These are phyloP conservation scores for Diarsia brunnea DNA, from an alignment of 2,888 invertebrate genomes.

Conservation along the genomic window DNA sequence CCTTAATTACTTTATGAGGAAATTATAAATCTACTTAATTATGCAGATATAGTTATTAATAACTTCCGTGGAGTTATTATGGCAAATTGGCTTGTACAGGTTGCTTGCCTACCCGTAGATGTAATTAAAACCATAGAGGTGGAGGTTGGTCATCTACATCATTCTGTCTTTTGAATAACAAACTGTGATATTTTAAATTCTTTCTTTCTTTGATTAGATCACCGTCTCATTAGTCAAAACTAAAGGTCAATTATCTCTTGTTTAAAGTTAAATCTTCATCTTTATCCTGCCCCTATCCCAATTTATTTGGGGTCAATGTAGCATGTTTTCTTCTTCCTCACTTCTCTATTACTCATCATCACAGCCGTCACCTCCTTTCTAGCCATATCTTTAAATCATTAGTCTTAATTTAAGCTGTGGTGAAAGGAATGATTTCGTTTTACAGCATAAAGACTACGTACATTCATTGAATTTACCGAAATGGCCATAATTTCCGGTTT, in stretches of 20 bases:
- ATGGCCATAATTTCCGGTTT: conserved; percentile 4
- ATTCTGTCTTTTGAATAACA: neutral
- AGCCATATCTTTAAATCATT: neutral
- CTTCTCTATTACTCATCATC: no score
- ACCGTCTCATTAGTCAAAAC: no score
- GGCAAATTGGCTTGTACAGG: neutral
- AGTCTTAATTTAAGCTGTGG: neutral
- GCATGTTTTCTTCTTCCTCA: no score
- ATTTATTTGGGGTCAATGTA: no score
- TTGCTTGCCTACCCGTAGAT: neutral
- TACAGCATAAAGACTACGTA: neutral
- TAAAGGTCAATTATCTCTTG: neutral
- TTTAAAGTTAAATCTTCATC: neutral
- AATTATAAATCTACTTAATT: neutral
- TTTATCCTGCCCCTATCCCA: no score
- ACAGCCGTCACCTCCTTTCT: no score
- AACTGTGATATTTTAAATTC: neutral
- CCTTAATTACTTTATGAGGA: no score
- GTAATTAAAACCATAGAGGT: neutral
- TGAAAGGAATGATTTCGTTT: conserved; percentile 8
- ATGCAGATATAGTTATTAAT: neutral
- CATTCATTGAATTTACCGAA: conserved; percentile 10
- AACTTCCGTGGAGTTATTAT: neutral
- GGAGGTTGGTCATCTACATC: neutral
- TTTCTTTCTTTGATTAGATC: neutral